Evolutionary conservation across 2,888 invertebrate genomes (phyloP), one percentile per base, ranked within the genome.

Genomic region (Hofmannophila pseudospretella): DNA sequence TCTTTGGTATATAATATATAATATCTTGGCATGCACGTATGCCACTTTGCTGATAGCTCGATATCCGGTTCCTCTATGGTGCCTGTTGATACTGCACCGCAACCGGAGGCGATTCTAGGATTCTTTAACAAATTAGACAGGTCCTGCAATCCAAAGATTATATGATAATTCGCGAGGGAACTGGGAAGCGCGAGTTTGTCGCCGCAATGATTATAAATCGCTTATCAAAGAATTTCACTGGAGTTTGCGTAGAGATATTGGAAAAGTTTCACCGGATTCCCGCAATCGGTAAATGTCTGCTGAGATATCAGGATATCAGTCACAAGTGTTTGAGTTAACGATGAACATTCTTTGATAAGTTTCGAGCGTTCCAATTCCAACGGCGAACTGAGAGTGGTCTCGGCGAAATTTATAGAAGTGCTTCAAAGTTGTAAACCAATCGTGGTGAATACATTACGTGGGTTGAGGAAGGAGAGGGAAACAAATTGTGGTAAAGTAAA

Each of bases 171-270:
- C 55, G 54, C 47, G 37, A 31, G 45, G 51, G 45, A 47, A 46
- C 49, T 48, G 45, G 51, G 45, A 47, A 46, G 49, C 49, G 42
- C 44, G 44, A 40, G 19, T 43, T 44, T 42, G 25, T 52, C 50
- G n/a, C 52, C 55, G 60, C 66, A 65, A 71, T 78, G 76, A 79
- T 80, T 78, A 75, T 73, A 77, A 81, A 82, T 79, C 71, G 73
- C 74, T 80, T 78, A 80, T 78, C 76, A 68, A 77, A 76, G 73
- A 67, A 71, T 73, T 66, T 54, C 47, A 47, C 36, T 44, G 35
- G 58, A 73, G 70, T 75, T 76, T 69, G 61, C 60, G 57, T 58
- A 57, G 54, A 55, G 71, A 70, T 78, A 80, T 81, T 80, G 79
- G 74, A 71, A 75, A 80, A 80, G 67, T 81, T 81, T 60, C 38